Evolutionary conservation across 1,140 invertebrate genomes (phyloP), one percentile per base, ranked within the genome.

Genomic region (Halesus radiatus): DNA sequence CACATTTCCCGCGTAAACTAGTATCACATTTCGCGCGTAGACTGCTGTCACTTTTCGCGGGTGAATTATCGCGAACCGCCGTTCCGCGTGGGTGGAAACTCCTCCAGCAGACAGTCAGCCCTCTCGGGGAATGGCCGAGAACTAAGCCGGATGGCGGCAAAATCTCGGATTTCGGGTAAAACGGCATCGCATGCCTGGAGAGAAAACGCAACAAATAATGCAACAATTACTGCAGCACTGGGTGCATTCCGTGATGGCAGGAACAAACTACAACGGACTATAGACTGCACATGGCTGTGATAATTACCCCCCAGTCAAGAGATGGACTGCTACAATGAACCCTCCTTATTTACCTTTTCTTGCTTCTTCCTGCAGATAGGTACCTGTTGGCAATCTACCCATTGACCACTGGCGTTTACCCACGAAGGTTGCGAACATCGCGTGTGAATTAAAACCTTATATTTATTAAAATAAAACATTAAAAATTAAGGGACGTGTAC

Each of bases 91-190:
- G 56, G 16, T 23, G 56, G 56, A 60, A 60, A 60, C 23, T 60
- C 23, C 56, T n/a, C 56, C 18, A 22, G 1, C 18, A 37, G 45
- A 52, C 45, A 58, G 1, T 37, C 72, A 29, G 72, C 52, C 72
- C 26, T 75, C 72, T 58, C 72, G 72, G 37, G 72, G 72, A 75
- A 58, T 75, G 72, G 54, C 72, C 54, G 72, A 23, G 72, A 75
- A 75, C 72, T 75, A 75, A 75, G 54, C 54, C 10, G n/a, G 32
- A 32, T 58, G 54, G 54, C 72, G 29, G 72, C 54, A 45, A 75
- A 75, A 75, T 56, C 54, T 58, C 26, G 13, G 72, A 29, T 74
- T 74, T 75, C 29, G 22, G 53, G 72, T n/a, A 32, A 32, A 75
- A 75, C 26, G 15, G 13, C 52, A 58, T 58, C 53, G 53, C 52